Percentiles rank a stretch among this genome's conserved stretches.
Conservation (phyloP, 2,113 vertebrate genomes). For the Sclerurus mexicanus region DNA sequence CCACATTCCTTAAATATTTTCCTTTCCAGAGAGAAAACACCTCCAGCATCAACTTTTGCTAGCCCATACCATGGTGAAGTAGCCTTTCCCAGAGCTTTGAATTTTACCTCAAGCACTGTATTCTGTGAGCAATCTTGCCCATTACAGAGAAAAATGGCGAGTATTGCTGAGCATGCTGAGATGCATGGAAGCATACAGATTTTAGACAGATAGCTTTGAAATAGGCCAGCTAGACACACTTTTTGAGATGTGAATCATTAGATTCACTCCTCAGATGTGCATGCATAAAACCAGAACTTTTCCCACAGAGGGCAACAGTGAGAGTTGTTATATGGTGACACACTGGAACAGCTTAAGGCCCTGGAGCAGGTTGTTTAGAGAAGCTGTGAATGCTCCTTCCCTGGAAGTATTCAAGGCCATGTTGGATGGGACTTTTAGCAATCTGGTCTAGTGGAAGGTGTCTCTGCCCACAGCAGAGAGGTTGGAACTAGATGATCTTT, state of each 20-base stretch:
- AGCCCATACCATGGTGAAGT: not conserved
- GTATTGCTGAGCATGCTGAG: not conserved
- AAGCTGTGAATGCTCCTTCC: not conserved
- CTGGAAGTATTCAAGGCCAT: not conserved
- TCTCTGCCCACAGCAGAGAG: not conserved
- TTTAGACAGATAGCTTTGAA: not conserved
- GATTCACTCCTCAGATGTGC: not conserved
- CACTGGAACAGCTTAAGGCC: not conserved
- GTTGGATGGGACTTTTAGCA: not conserved
- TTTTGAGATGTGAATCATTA: not conserved
- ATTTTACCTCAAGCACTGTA: not conserved
- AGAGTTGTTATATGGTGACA: not conserved
- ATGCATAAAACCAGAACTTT: not conserved
- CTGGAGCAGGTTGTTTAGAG: not conserved
- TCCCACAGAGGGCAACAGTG: not conserved
- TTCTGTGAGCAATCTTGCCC: not conserved
- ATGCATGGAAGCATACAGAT: not conserved
- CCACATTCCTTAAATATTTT: conserved; percentile 14
- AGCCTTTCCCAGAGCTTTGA: not conserved
- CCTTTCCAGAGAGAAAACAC: not conserved
- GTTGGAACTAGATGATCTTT: not conserved
- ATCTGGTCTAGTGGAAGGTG: not conserved
- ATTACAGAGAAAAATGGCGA: not conserved
- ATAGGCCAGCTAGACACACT: not conserved
- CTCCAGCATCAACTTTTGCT: not conserved